Evolutionary conservation across 2,888 invertebrate genomes (phyloP), one percentile per base, ranked within the genome.

Genomic region (Hipparchia semele): DNA sequence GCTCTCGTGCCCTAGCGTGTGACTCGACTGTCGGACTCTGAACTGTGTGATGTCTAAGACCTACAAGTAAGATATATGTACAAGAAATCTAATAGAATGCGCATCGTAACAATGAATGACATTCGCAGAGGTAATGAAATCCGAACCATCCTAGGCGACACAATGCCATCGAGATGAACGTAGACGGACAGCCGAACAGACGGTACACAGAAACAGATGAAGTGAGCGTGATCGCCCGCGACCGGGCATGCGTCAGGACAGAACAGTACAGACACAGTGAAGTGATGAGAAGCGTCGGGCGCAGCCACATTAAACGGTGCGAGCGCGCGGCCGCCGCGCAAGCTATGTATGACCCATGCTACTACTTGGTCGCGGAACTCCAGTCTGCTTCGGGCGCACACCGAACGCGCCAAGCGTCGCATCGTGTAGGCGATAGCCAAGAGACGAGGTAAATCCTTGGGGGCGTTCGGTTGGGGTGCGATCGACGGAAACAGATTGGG

Each of bases 281-380:
- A 92, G 91, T 91, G 90, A 93, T 93, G 93, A 92, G 86, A 94
- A 93, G 93, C 93, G 83, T 92, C 92, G 93, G 93, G 92, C 92
- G 91, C 93, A 93, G 93, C 92, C 93, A 93, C 93, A 93, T 92
- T 90, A 86, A 93, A 91, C 92, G 92, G 90, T 90, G 92, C 91
- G 92, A 89, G 91, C 90, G 91, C 90, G 89, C 91, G 92, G 92
- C 90, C 91, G 90, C 89, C 90, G 92, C 91, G 90, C 92, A 92
- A 92, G 92, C 92, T 88, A 92, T 91, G 91, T 91, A 90, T 92
- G 92, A 92, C 93, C 91, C 93, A 93, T 93, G 93, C 93, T 92
- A 92, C 92, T 92, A 92, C 91, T 86, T 82, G 89, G 85, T 87
- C 84, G 83, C 83, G 71, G 81, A 75, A 77, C 82, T 80, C 80